Conservation (phyloP, 2,113 vertebrate genomes). For the Clupea harengus region DNA sequence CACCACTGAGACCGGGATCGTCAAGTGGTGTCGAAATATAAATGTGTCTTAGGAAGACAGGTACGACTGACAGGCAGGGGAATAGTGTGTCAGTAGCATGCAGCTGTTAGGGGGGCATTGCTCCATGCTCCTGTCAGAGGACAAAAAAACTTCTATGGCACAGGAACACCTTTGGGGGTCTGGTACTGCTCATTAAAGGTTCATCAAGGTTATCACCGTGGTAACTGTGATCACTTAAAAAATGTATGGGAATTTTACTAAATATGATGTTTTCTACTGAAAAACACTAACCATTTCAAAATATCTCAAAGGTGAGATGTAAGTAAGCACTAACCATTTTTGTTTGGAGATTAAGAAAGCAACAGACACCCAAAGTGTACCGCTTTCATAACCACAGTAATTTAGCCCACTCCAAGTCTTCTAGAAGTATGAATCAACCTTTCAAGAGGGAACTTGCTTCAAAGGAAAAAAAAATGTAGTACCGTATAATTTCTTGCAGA, state of each 20-base stretch:
- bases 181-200: too few species aligned
- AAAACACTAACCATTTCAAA: neutral
- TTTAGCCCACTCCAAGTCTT: constrained; percentile 24
- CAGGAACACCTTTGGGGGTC: too few species aligned
- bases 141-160: too few species aligned
- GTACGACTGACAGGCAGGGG: neutral
- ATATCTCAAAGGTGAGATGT: neutral
- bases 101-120: too few species aligned
- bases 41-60: neutral
- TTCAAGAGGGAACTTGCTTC: constrained; percentile 37
- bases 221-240: too few species aligned
- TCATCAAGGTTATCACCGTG: too few species aligned
- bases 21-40: neutral
- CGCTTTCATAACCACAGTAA: constrained; percentile 29
- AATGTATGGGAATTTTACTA: neutral
- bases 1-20: neutral
- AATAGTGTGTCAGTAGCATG: too few species aligned
- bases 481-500: neutral
- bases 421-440: constrained; percentile 20
- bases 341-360: neutral
- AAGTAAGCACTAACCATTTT: neutral
- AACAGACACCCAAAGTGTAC: neutral
- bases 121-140: too few species aligned
- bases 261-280: neutral
- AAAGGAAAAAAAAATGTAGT: constrained; percentile 13